Evolutionary conservation across 2,113 vertebrate species (phyloP), one percentile per base, ranked within the genome.

Genomic region (Ia io): DNA sequence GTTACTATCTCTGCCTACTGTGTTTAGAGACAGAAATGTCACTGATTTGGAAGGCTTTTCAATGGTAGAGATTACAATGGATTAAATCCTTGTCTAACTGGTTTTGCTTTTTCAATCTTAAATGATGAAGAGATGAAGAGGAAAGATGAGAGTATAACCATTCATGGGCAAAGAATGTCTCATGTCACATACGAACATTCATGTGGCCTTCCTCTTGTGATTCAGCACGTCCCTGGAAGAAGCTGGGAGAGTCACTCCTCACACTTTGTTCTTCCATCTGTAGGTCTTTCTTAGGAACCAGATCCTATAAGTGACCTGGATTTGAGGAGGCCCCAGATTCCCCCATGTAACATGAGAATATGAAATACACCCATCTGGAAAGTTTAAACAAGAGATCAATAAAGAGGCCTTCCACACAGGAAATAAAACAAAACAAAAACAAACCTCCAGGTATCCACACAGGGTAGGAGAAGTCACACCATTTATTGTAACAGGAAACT

Each of bases 41-140:
- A 95, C n/a, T 1, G 71, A 77, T 82, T 92, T 95, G 88, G 95
- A 96, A 97, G 37, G 37, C 35, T 88, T 95, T 95, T 88, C 44
- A 59, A 49, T 40, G 23, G 40, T 7, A 51, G 82, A 95, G 90
- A 67, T 87, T 79, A 87, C 37, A 49, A 40, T 17, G 37, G 90
- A 90, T 94, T 94, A 96, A 93, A 77, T 69, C 61, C 82, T 96
- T n/a, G 61, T 91, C 88, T 95, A 91, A 95, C 90, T 92, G 77
- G 90, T 93, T 97, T 95, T 92, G 40, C 30, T 71, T 95, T 84
- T 84, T 56, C 23, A 18, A 23, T n/a, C 71, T 90, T 84, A 37
- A 82, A 80, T 53, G 35, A 88, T 83, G 37, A 93, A 65, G 56
- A 91, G 30, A 88, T 49, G 16, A 83, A 85, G 73, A 92, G 35